Percentiles rank a stretch among this genome's conserved stretches.
Conservation (phyloP, 2,797 vertebrate species). For the Eutrigla gurnardus region DNA sequence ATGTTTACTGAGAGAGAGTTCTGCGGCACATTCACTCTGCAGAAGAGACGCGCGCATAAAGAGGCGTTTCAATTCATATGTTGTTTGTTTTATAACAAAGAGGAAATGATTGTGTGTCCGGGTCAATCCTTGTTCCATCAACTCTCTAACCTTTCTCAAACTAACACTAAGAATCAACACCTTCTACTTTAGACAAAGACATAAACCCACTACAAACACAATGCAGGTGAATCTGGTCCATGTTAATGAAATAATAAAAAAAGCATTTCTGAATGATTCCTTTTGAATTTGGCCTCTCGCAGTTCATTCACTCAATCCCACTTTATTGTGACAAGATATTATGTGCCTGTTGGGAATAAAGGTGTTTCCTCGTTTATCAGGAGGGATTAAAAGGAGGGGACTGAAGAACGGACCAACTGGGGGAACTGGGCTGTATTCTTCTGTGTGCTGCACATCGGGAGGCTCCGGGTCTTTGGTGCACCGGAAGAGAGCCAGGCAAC, state of each 20-base stretch:
- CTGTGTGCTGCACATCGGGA: conserved; percentile 54
- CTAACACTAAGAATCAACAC: neutral
- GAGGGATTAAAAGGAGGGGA: conserved; percentile 48
- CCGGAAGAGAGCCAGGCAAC: conserved; percentile 70
- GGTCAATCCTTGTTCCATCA: neutral
- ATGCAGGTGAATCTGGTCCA: too few species aligned
- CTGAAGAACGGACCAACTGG: conserved; percentile 31
- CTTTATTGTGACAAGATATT: conserved; percentile 8
- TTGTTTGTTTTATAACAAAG: conserved; percentile 49
- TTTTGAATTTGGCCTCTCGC: neutral
- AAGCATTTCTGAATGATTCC: neutral
- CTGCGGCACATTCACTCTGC: conserved; percentile 73
- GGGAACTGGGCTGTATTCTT: conserved; percentile 57
- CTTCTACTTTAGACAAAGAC: neutral
- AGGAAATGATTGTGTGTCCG: neutral
- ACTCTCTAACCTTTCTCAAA: neutral
- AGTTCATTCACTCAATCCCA: neutral
- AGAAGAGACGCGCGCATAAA: conserved; percentile 75
- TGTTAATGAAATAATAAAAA: neutral
- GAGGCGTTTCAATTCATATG: conserved; percentile 63
- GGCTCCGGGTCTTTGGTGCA: conserved; percentile 61
- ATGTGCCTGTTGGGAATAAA: conserved; percentile 23
- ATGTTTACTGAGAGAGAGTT: conserved; percentile 87
- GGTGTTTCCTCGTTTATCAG: conserved; percentile 33
- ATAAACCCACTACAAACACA: neutral